Evolutionary conservation across 1,140 invertebrate genomes (phyloP), one percentile per base, ranked within the genome.

Genomic region (Trichomalopsis sarcophagae): DNA sequence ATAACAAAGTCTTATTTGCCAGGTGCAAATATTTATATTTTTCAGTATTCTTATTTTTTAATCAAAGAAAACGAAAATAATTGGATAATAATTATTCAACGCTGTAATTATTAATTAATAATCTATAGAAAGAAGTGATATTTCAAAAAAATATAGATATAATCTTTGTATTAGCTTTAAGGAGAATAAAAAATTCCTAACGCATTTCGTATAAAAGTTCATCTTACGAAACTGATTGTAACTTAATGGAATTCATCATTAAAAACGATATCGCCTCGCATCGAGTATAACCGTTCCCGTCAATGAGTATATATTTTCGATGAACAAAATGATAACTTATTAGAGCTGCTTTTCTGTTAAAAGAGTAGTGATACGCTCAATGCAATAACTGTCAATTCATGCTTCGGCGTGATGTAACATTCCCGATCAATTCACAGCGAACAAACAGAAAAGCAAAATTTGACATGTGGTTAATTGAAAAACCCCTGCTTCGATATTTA

Each of bases 1-100:
- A 84, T 68, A 66, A 68, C 47, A 17, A 87, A 88, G 78, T 87
- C 75, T 88, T 84, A 86, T 69, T 82, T 83, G 2, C 78, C 33
- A 75, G 78, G 50, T 84, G 36, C 82, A 88, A 88, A 68, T 36
- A 47, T 50, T 77, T 11, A 75, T 74, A 66, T 23, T 55, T 50
- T 66, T 81, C 21, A 81, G n/a, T 74, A 74, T 50, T 81, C 11
- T 73, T 74, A 69, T 17, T 27, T 69, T 68, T 44, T 71, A 71
- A 71, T 30, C 10, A 13, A 75, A 75, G 36, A 75, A 33, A 75
- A 21, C 74, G 33, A 27, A 40, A 36, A 36, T 44, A 75, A 75
- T 75, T 36, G 36, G 33, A 75, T 10, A 44, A 75, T 13, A 71
- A 30, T 71, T 71, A 71, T 62, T 21, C 21, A 62, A n/a, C 13